Evolutionary conservation across 1,140 invertebrate genomes (phyloP).

Genomic region (Ceratosolen fusciceps): DNA sequence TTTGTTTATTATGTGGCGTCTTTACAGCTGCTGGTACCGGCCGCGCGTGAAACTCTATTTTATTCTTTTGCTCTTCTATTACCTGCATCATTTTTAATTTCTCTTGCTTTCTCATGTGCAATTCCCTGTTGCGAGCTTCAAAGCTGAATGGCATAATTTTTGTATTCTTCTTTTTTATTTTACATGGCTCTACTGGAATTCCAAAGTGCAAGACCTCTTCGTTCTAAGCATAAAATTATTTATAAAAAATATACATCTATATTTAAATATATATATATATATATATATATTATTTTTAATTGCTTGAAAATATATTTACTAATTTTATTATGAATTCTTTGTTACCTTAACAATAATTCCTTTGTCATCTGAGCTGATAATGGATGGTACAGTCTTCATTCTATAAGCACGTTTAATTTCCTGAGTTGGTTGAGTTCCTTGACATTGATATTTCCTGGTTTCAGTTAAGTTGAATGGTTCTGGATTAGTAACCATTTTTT

Average conservation of each 20-base stretch:
- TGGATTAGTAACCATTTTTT: slow-evolving; percentile 58
- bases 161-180: slow-evolving; percentile 54
- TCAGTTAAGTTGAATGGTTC: slow-evolving; percentile 60
- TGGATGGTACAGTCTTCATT: slow-evolving; percentile 44
- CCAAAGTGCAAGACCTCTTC: slow-evolving; percentile 63
- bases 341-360: slow-evolving; percentile 45
- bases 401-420: slow-evolving; percentile 45
- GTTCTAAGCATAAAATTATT: slow-evolving; percentile 26
- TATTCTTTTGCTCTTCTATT: slow-evolving; percentile 60
- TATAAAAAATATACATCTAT: neutral
- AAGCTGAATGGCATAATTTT: slow-evolving; percentile 72
- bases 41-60: slow-evolving; percentile 68
- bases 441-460: slow-evolving; percentile 52
- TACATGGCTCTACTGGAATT: slow-evolving; percentile 57
- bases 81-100: slow-evolving; percentile 69
- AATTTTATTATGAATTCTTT: slow-evolving; percentile 14
- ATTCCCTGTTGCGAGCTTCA: slow-evolving; percentile 71
- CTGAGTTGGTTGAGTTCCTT: slow-evolving; percentile 2
- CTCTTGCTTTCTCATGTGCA: slow-evolving; percentile 69
- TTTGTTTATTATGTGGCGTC: slow-evolving; percentile 42
- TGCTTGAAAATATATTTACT: neutral
- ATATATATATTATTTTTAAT: neutral
- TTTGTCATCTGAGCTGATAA: slow-evolving; percentile 32
- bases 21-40: slow-evolving; percentile 61
- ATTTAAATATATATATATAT: neutral